Conservation (phyloP, 1,140 invertebrate species). For the Drosophila ananassae region DNA sequence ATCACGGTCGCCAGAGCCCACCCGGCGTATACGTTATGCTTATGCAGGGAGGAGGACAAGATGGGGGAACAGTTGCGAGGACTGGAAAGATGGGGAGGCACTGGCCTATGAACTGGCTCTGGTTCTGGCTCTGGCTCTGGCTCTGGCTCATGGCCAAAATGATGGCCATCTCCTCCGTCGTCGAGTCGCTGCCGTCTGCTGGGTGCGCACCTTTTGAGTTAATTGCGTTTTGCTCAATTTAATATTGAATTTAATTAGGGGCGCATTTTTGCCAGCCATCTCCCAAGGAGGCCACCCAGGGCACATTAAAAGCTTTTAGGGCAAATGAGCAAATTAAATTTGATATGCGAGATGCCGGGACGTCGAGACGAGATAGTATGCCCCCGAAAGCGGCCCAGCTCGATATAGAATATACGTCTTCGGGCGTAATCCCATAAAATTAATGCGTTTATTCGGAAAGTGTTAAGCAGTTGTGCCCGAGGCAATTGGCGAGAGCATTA, state of each 20-base stretch:
- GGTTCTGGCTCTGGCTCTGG: too few relatives aligned
- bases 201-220: constrained; percentile 71
- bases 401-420: constrained; percentile 9
- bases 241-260: constrained; percentile 83
- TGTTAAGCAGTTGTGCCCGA: constrained; percentile 61
- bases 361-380: constrained; percentile 16
- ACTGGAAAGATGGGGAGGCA: constrained; percentile 29
- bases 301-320: constrained; percentile 81
- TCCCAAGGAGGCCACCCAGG: constrained; percentile 45
- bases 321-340: constrained; percentile 83
- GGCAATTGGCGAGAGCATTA: constrained; percentile 6
- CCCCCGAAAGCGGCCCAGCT: background rate
- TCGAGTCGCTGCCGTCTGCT: constrained; percentile 16
- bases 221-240: constrained; percentile 83
- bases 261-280: constrained; percentile 68
- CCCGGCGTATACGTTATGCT: constrained; percentile 40
- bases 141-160: constrained; percentile 25
- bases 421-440: constrained; percentile 74
- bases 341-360: constrained; percentile 67
- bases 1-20: constrained; percentile 49
- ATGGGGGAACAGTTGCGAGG: background rate
- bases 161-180: constrained; percentile 27
- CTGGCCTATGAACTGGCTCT: constrained; percentile 23
- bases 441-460: constrained; percentile 82
- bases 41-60: constrained; percentile 3